Conservation (phyloP, 1,140 invertebrate genomes). For the Drosophila busckii region DNA sequence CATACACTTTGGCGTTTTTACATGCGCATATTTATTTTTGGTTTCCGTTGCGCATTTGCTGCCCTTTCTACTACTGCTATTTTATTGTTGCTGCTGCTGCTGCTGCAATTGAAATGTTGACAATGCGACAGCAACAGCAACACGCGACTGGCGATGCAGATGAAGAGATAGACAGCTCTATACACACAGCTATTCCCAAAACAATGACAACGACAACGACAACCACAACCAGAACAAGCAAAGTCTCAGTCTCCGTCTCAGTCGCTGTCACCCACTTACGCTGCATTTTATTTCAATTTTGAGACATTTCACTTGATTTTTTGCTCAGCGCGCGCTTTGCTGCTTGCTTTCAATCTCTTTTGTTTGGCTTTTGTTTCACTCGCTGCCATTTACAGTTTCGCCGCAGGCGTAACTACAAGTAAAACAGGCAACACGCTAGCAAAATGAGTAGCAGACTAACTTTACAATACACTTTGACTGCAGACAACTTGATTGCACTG, state of each 20-base stretch:
- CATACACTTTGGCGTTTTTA: constrained; percentile 31
- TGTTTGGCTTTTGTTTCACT: constrained; percentile 21
- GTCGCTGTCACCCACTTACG: constrained; percentile 1
- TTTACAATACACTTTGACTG: too few relatives aligned
- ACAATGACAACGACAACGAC: neutral
- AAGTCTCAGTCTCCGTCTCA: neutral
- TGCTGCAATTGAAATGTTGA: constrained; percentile 58
- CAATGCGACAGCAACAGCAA: constrained; percentile 30
- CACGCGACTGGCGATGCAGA: too few relatives aligned
- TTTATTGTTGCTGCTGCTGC: neutral
- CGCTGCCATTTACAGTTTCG: constrained; percentile 7
- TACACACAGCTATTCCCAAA: too few relatives aligned
- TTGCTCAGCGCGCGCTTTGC: constrained; percentile 16
- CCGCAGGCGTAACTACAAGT: neutral
- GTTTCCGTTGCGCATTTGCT: constrained; percentile 9
- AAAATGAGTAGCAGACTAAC: too few relatives aligned
- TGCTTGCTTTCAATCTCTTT: too few relatives aligned
- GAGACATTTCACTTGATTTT: constrained; percentile 60
- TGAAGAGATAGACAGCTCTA: too few relatives aligned
- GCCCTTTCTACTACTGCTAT: neutral
- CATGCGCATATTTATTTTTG: constrained; percentile 43
- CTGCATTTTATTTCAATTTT: constrained; percentile 47
- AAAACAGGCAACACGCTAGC: too few relatives aligned
- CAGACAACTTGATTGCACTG: too few relatives aligned
- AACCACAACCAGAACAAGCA: constrained; percentile 7